Conservation (phyloP, 1,140 invertebrate genomes). For the Macrobrachium nipponense region DNA sequence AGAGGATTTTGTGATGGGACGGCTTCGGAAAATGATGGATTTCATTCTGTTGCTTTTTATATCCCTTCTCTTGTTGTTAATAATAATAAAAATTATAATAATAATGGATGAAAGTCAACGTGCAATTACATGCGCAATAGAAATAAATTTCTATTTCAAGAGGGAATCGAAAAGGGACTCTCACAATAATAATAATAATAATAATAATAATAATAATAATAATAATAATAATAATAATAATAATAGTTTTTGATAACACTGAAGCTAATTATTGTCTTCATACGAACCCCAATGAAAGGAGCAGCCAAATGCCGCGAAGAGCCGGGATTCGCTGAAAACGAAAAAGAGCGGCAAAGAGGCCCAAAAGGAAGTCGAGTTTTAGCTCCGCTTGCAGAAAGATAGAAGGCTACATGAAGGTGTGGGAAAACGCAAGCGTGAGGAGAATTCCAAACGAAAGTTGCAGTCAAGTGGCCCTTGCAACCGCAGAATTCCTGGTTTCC, state of each 20-base stretch:
- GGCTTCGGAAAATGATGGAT: neutral
- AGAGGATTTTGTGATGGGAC: neutral
- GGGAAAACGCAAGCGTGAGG: too few species aligned
- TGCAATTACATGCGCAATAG: neutral
- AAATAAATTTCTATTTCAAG: neutral
- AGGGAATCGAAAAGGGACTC: too few species aligned
- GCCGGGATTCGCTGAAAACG: too few species aligned
- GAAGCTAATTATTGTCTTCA: neutral
- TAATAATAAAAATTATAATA: neutral
- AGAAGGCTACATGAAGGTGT: too few species aligned
- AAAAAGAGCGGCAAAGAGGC: too few species aligned
- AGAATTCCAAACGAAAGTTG: neutral
- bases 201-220: constrained; percentile 33
- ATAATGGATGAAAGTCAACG: neutral
- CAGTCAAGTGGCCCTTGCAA: neutral
- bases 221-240: constrained; percentile 31
- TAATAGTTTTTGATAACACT: constrained; percentile 4
- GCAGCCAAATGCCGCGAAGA: neutral
- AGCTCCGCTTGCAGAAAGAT: too few species aligned
- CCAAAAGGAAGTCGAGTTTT: too few species aligned
- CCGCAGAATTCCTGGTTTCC: neutral
- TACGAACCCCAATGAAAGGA: neutral
- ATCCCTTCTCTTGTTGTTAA: too few species aligned
- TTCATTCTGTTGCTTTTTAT: too few species aligned
- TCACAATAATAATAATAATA: constrained; percentile 21